Base-by-base conservation (phyloP, 2,797 vertebrate species). In the Moxostoma hubbsi region DNA sequence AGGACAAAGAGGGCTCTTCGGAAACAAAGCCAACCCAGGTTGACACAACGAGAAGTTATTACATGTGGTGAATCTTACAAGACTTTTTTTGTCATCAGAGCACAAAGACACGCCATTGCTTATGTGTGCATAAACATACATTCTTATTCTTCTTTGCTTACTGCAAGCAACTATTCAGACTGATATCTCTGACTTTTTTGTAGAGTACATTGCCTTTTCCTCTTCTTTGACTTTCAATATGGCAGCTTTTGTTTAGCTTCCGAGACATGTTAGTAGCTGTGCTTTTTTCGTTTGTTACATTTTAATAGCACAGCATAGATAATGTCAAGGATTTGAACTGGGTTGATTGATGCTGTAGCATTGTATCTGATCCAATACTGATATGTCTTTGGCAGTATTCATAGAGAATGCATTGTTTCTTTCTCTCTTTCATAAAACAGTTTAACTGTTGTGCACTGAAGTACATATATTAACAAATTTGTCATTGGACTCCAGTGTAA, bases 21-120 rank as follows among this genome's bases (percentile, higher is more conserved):
- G 98, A 98, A 87, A 89, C 90, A 87, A 99, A 98, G 93, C 92
- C 95, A 0, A 94, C 93, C 86, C 98, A 97, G 88, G 98, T 99
- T 7, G 98, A 99, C 94, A 99, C 98, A 66, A 96, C 98, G 87
- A 96, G 97, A 91, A 99, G 97, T 93, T 99, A 99, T 87, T 98
- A 98, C 93, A 97, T 99, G 97, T 99, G 97, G 98, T 99, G 93
- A 98, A 87, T 80, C 82, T 66, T 75, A 67, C 63, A 71, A 75
- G 69, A 81, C 74, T 90, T 84, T 70, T 53, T 89, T 90, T 51
- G 61, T 81, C 88, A 86, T 78, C 87, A 94, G 94, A 97, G 96
- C 96, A 98, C 96, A 96, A 96, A 87, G 86, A 94, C 92, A 95
- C 91, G 87, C 92, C 96, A 96, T 89, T 85, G 87, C 93, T 94